Conservation (phyloP, 2,888 invertebrate genomes). For the Esperia sulphurella region DNA sequence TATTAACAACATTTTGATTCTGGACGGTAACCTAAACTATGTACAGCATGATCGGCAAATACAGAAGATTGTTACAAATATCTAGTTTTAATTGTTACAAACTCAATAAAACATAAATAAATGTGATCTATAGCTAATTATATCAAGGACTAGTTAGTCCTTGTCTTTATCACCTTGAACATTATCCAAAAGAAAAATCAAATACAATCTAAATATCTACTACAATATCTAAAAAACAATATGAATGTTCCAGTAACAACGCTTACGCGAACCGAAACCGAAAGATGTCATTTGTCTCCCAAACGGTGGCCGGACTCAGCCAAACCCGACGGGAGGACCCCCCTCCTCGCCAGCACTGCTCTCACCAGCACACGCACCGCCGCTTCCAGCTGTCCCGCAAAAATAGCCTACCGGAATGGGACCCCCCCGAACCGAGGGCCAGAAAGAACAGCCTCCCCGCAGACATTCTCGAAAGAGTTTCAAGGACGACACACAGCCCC, state of each 20-base stretch:
- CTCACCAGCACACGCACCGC: constrained; percentile 68
- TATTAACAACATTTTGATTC: no score
- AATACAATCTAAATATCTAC: background rate
- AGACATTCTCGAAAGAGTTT: constrained; percentile 58
- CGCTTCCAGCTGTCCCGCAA: constrained; percentile 61
- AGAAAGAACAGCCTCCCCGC: constrained; percentile 72
- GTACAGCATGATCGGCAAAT: no score
- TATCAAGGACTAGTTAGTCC: no score
- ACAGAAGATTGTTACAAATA: no score
- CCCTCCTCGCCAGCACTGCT: constrained; percentile 69
- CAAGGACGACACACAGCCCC: constrained; percentile 43
- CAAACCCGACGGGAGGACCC: constrained; percentile 64
- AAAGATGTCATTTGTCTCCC: constrained; percentile 77
- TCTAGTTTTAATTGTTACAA: no score
- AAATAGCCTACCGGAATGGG: constrained; percentile 74
- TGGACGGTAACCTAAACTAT: no score
- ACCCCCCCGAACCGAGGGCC: constrained; percentile 63
- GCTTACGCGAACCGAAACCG: constrained; percentile 8
- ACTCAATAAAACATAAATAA: no score
- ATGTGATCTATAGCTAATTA: no score
- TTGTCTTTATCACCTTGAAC: no score
- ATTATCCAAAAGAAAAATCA: no score
- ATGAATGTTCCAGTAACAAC: constrained; percentile 35
- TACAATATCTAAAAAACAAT: background rate
- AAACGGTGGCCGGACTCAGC: constrained; percentile 76